These are phyloP conservation scores for Leptopterna dolabrata DNA, from an alignment of 2,888 invertebrate genomes.

Conservation along the genomic window DNA sequence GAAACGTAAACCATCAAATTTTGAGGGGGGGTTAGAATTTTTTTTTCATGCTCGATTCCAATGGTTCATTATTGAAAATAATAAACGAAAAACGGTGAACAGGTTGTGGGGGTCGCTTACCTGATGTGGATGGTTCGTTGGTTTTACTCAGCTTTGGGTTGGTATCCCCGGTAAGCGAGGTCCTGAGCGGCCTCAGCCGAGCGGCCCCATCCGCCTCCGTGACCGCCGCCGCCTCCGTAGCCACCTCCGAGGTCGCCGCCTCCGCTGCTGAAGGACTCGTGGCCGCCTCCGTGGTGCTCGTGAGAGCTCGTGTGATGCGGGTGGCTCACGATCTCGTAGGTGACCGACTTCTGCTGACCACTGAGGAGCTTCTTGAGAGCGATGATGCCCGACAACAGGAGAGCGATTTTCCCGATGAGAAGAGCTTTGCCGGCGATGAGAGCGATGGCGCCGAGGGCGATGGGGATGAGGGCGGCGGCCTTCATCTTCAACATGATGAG, in stretches of 20 bases:
- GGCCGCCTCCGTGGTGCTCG: constrained; percentile 72
- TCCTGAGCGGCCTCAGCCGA: constrained; percentile 76
- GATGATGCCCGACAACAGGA: constrained; percentile 85
- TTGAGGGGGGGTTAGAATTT: too few species aligned
- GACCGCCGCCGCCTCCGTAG: constrained; percentile 68
- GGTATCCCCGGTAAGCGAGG: constrained; percentile 83
- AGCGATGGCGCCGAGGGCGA: constrained; percentile 84
- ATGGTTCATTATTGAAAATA: too few species aligned
- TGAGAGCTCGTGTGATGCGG: constrained; percentile 81
- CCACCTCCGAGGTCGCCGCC: constrained; percentile 71
- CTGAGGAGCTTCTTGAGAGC: constrained; percentile 85
- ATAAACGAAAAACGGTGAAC: too few species aligned
- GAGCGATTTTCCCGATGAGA: constrained; percentile 85
- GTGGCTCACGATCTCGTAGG: constrained; percentile 88
- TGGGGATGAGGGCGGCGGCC: constrained; percentile 81
- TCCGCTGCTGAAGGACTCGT: constrained; percentile 73
- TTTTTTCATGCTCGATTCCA: too few species aligned
- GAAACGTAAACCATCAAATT: too few species aligned
- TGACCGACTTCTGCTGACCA: constrained; percentile 74
- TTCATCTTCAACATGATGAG: constrained; percentile 81
- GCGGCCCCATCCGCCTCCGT: constrained; percentile 76
- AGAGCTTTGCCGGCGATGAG: constrained; percentile 88
- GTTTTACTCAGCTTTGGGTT: constrained; percentile 67
- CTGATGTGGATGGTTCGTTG: not conserved
- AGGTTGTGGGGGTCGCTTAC: too few species aligned